Conservation (phyloP, 2,888 invertebrate genomes). For the Eumacrocentrus americanus region DNA sequence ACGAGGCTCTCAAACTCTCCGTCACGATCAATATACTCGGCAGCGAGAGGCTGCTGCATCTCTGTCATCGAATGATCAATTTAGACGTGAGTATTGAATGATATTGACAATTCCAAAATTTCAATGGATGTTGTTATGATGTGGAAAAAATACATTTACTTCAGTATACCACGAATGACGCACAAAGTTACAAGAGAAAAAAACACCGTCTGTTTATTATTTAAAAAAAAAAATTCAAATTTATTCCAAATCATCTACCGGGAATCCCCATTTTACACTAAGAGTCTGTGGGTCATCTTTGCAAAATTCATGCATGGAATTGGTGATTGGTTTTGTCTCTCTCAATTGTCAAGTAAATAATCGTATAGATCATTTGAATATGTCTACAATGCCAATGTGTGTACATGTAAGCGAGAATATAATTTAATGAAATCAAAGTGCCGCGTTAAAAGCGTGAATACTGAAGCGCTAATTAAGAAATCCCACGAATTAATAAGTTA, state of each 20-base stretch:
- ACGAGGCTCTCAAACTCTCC: conserved; percentile 75
- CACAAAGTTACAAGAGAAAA: too few relatives aligned
- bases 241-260: too few relatives aligned
- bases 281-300: too few relatives aligned
- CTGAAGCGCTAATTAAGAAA: not conserved
- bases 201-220: too few relatives aligned
- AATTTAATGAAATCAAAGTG: not conserved
- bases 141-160: too few relatives aligned
- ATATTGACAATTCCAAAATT: not conserved
- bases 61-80: conserved; percentile 73
- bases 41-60: conserved; percentile 71
- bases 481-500: not conserved
- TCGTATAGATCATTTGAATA: conserved; percentile 27
- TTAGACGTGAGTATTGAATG: conserved; percentile 66
- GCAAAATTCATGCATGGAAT: too few relatives aligned
- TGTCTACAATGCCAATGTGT: conserved; percentile 8
- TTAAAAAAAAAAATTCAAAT: too few relatives aligned
- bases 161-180: too few relatives aligned
- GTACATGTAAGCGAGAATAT: not conserved
- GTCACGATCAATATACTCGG: conserved; percentile 80
- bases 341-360: conserved; percentile 20
- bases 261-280: too few relatives aligned
- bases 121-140: not conserved
- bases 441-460: not conserved
- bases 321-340: too few relatives aligned